Percentiles rank a stretch among this genome's conserved stretches.
Conservation (phyloP, 2,888 invertebrate species). For the Leistus spinibarbis region DNA sequence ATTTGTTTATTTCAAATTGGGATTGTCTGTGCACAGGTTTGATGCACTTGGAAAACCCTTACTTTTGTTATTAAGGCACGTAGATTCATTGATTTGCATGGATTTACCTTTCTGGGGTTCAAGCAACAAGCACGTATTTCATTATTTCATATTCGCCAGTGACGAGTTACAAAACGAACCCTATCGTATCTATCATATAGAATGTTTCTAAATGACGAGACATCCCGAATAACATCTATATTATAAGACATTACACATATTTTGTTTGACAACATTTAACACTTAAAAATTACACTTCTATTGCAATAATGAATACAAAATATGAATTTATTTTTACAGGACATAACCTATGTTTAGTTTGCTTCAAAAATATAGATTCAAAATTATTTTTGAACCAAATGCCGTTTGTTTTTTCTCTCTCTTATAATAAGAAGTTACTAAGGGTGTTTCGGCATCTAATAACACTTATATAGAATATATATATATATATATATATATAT, state of each 20-base stretch:
- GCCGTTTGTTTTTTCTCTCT: too few relatives aligned
- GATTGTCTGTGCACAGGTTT: slow-evolving; percentile 49
- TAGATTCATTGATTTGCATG: slow-evolving; percentile 52
- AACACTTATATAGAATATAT: too few relatives aligned
- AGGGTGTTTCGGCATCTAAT: too few relatives aligned
- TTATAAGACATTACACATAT: background rate
- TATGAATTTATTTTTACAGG: too few relatives aligned
- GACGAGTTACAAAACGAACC: slow-evolving; percentile 33
- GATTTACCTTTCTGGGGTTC: slow-evolving; percentile 51
- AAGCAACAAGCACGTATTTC: slow-evolving; percentile 48
- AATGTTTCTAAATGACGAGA: background rate
- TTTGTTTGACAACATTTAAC: background rate
- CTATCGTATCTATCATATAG: slow-evolving; percentile 29
- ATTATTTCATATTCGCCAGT: slow-evolving; percentile 45
- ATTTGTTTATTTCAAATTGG: slow-evolving; percentile 36
- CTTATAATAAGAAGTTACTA: too few relatives aligned
- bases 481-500: slow-evolving; percentile 27
- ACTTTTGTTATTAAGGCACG: slow-evolving; percentile 45
- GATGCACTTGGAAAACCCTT: slow-evolving; percentile 51
- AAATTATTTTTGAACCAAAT: too few relatives aligned
- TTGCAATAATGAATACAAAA: too few relatives aligned
- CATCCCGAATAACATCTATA: background rate
- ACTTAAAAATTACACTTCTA: too few relatives aligned
- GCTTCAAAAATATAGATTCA: too few relatives aligned
- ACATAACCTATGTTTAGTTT: too few relatives aligned